Percentiles rank a stretch among this genome's conserved stretches.
Conservation (phyloP, 2,888 invertebrate species). For the Bruchidius siliquastri region DNA sequence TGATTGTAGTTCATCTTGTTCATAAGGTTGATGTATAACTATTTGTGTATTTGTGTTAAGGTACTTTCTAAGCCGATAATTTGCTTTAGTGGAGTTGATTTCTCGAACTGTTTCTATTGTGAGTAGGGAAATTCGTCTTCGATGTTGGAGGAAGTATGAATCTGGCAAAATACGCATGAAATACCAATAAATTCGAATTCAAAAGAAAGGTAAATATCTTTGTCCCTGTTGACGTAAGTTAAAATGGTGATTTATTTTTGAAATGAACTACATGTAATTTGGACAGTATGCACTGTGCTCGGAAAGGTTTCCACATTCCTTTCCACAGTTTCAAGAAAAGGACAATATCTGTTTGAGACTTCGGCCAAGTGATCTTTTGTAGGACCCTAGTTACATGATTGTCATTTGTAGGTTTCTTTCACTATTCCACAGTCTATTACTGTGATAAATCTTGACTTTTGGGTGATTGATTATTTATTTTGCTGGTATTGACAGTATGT, state of each 20-base stretch:
- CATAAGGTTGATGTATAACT: background rate
- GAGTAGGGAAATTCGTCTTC: background rate
- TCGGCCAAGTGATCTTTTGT: too few relatives aligned
- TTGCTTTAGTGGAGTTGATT: background rate
- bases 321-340: background rate
- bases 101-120: background rate
- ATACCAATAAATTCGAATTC: background rate
- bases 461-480: too few relatives aligned
- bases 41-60: background rate
- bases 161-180: background rate
- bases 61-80: background rate
- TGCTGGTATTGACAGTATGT: too few relatives aligned
- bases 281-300: background rate
- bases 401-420: too few relatives aligned
- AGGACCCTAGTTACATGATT: too few relatives aligned
- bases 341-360: background rate
- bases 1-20: background rate
- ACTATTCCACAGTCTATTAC: too few relatives aligned
- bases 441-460: too few relatives aligned
- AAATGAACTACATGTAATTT: background rate
- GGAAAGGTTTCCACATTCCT: background rate
- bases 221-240: constrained; percentile 10
- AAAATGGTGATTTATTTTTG: constrained; percentile 18
- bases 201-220: constrained; percentile 3
- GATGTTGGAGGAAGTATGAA: background rate